These are phyloP conservation scores for Ataeniobius toweri DNA, from an alignment of 2,797 vertebrate species.

Conservation along the genomic window DNA sequence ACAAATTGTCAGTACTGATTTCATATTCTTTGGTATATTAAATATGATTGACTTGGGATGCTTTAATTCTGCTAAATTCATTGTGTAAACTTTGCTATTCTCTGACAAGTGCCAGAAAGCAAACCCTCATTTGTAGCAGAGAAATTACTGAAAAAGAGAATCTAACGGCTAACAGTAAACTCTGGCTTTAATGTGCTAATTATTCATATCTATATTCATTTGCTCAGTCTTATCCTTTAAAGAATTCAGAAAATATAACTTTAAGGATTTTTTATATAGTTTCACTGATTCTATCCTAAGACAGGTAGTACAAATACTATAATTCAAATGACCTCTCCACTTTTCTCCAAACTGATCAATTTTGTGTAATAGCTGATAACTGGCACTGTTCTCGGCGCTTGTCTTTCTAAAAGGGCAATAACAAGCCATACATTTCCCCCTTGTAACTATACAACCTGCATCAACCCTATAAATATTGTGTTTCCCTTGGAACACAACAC, in stretches of 20 bases:
- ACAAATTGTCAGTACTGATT: no score
- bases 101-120: no score
- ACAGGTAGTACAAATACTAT: slow-evolving; percentile 38
- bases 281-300: slow-evolving; percentile 35
- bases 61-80: no score
- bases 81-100: no score
- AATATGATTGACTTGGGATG: no score
- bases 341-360: slow-evolving; percentile 51
- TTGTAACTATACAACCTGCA: slow-evolving; percentile 66
- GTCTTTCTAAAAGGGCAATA: slow-evolving; percentile 73
- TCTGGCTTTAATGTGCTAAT: not conserved
- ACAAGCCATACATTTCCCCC: slow-evolving; percentile 64
- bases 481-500: slow-evolving; percentile 82
- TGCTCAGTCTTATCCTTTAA: slow-evolving; percentile 22
- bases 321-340: slow-evolving; percentile 50
- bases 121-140: not conserved
- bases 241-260: slow-evolving; percentile 35
- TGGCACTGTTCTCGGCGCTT: slow-evolving; percentile 64
- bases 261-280: slow-evolving; percentile 28
- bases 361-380: slow-evolving; percentile 63
- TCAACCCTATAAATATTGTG: slow-evolving; percentile 78
- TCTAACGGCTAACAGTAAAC: not conserved
- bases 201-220: not conserved
- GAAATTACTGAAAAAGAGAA: not conserved
- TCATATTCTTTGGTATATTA: no score